phyloP scores from a whole-genome alignment of 2,113 vertebrate species.

The Catharus bicknelli region DNA sequence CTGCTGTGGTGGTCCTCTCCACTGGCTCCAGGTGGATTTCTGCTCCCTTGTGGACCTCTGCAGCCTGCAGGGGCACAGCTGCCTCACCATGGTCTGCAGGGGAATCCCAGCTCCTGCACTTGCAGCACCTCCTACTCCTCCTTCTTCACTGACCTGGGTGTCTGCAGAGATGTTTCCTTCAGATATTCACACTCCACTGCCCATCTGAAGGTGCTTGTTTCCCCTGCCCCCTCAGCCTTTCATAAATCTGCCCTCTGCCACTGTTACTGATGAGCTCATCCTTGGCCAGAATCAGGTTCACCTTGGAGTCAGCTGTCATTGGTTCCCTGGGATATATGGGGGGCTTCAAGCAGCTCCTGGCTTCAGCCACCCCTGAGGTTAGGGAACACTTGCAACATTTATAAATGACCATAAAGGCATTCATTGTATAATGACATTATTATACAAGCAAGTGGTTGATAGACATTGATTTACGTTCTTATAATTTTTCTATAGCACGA shows the following conservation, averaged over 20 bases:
- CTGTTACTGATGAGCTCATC: rapidly evolving
- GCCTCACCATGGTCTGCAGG: background rate
- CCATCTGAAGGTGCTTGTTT: background rate
- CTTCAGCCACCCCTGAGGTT: background rate
- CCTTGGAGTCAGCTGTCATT: background rate
- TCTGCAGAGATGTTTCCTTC: background rate
- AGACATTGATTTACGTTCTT: background rate
- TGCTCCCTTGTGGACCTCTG: rapidly evolving
- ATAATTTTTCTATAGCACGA: background rate
- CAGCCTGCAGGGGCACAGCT: no score
- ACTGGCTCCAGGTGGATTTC: background rate
- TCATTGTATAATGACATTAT: background rate
- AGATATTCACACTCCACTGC: background rate
- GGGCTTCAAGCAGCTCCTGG: background rate
- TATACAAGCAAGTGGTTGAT: background rate
- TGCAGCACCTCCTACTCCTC: background rate
- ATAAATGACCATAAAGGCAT: background rate
- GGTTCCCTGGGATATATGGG: rapidly evolving
- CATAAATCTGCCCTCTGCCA: background rate
- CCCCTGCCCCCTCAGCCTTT: rapidly evolving
- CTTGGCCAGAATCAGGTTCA: rapidly evolving
- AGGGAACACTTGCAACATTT: background rate
- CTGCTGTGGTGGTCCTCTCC: background rate
- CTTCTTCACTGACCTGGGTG: background rate
- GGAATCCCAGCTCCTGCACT: background rate